Evolutionary conservation across 2,797 vertebrate species (phyloP).

Genomic region (Xenops minutus): DNA sequence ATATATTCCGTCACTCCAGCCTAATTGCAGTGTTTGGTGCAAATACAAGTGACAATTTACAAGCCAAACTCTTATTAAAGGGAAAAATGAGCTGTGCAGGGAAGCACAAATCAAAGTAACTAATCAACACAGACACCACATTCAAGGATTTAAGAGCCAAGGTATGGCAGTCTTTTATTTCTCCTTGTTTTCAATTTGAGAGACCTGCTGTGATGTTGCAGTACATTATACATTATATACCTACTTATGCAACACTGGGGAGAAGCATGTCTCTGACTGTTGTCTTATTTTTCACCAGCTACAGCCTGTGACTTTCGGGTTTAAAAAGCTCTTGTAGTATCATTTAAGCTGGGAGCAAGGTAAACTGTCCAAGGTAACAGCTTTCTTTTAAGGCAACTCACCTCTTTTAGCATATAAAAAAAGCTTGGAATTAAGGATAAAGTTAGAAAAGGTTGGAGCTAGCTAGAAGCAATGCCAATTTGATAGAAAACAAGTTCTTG

Average conservation of each 20-base stretch:
- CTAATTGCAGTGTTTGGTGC: constrained; percentile 60
- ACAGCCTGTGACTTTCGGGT: not conserved
- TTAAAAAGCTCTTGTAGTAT: not conserved
- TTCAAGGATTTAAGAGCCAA: constrained; percentile 55
- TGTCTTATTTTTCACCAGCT: not conserved
- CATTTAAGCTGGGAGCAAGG: not conserved
- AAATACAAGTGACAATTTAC: constrained; percentile 61
- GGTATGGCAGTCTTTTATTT: constrained; percentile 38
- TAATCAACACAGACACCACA: constrained; percentile 49
- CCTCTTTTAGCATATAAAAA: not conserved
- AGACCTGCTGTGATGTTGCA: constrained; percentile 49
- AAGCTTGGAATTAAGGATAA: not conserved
- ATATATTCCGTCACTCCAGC: constrained; percentile 46
- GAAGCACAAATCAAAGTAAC: constrained; percentile 61
- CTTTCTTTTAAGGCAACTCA: not conserved
- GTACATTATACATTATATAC: not conserved
- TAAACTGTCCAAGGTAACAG: not conserved
- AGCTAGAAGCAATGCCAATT: not conserved
- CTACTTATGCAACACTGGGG: not conserved
- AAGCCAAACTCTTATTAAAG: constrained; percentile 49
- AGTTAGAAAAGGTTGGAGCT: not conserved
- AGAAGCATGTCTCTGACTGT: not conserved
- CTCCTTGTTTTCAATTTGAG: constrained; percentile 47
- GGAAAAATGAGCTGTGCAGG: constrained; percentile 40
- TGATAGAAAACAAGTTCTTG: not conserved